Evolutionary conservation across 2,113 vertebrate species (phyloP).

Genomic region (Suricata suricatta): DNA sequence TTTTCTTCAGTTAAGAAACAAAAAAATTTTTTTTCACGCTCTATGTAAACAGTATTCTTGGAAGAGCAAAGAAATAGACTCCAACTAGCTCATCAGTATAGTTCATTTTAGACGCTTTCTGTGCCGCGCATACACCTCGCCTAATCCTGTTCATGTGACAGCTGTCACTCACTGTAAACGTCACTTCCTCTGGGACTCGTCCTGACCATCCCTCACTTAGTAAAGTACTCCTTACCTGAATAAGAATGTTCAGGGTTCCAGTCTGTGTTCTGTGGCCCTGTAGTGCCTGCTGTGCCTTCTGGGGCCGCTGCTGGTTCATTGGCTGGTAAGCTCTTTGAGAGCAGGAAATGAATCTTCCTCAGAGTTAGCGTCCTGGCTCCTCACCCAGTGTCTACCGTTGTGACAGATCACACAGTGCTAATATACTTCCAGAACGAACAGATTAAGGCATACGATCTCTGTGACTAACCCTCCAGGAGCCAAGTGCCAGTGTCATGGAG

Average conservation of each 20-base stretch:
- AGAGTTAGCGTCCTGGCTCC: not conserved
- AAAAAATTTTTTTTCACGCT: not conserved
- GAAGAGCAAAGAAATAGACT: not conserved
- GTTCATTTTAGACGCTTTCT: not conserved
- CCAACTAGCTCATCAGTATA: not conserved
- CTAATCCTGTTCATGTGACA: not conserved
- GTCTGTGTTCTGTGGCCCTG: not conserved
- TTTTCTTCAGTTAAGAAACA: constrained; percentile 8
- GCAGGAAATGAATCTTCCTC: not conserved
- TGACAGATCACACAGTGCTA: not conserved
- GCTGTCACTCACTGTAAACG: not conserved
- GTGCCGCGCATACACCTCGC: not conserved
- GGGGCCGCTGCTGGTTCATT: not conserved
- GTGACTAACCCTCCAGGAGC: not conserved
- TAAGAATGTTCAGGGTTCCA: not conserved
- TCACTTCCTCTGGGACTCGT: not conserved
- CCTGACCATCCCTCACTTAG: not conserved
- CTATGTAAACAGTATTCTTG: not conserved
- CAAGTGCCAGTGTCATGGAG: not conserved
- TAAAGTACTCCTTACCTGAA: too few species aligned
- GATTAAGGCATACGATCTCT: not conserved
- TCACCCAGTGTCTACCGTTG: not conserved
- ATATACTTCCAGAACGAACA: not conserved
- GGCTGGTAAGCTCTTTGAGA: constrained; percentile 30
- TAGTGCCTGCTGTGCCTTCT: not conserved